Percentiles rank a stretch among this genome's conserved stretches.
Evolutionary conservation across 2,113 vertebrate genomes (phyloP).

Genomic region (Bungarus multicinctus): DNA sequence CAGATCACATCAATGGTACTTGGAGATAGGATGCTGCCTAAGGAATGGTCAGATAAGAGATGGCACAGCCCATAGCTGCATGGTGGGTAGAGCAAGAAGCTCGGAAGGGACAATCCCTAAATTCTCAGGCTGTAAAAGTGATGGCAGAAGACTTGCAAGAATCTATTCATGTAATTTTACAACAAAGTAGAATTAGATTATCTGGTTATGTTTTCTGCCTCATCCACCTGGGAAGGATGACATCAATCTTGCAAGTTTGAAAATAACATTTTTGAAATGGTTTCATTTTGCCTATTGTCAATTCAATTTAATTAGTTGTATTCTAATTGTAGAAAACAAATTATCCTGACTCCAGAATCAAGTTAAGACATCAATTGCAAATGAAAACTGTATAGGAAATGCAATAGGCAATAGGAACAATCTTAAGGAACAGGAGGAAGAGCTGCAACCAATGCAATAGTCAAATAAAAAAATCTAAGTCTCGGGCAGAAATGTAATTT

Average conservation of each 20-base stretch:
- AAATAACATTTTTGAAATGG: background rate
- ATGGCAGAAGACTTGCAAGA: background rate
- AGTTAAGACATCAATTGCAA: background rate
- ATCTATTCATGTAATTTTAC: background rate
- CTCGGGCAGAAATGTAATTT: background rate
- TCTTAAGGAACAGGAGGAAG: background rate
- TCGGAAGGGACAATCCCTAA: background rate
- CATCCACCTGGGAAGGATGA: background rate
- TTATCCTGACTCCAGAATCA: background rate
- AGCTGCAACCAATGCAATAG: background rate
- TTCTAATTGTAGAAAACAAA: background rate
- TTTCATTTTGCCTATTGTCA: background rate
- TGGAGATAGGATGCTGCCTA: background rate
- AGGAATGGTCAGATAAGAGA: background rate
- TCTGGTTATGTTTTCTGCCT: background rate
- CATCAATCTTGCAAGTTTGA: background rate
- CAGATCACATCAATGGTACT: background rate
- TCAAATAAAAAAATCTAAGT: background rate
- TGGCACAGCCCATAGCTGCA: background rate
- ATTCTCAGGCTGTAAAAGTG: background rate
- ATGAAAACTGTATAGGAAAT: background rate
- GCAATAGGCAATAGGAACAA: background rate
- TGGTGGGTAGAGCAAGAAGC: background rate
- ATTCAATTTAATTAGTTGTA: background rate
- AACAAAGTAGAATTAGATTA: background rate